Base-by-base conservation (phyloP, 2,113 vertebrate species). In the Caranx melampygus region DNA sequence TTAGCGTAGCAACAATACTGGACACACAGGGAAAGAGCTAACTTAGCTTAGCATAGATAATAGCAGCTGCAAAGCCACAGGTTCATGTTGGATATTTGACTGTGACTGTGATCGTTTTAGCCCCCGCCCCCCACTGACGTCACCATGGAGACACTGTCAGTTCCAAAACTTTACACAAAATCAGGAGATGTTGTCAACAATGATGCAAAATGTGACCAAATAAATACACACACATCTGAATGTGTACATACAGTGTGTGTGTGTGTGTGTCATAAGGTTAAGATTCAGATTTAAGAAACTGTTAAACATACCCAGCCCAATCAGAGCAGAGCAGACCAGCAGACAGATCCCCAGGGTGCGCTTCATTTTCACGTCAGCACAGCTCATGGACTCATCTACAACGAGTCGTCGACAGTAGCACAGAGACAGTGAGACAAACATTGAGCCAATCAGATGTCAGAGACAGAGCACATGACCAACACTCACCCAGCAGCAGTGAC, bases 351-450 rank as follows among this genome's bases (percentile, higher is more conserved):
- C 59, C 76, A 89, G 59, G 61, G 75, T 80, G 79, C 73, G 42
- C 65, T 86, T 89, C 91, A 91, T 91, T 77, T 92, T 86, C n/a
- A 73, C 51, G 55, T 81, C 71, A 3, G 52, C 21, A 21, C 72
- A 60, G 79, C 68, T 81, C 61, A 67, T 49, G 78, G 26, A 2
- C 57, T 66, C 75, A 68, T 77, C 82, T 85, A 75, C 18, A 76
- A 18, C 57, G 68, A 52, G 31, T 18, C 31, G 72, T 21, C 37
- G 35, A 70, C 31, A 51, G n/a, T 33, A 68, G 64, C 55, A 42
- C n/a, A 6, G 3, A 60, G 14, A 59, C 1, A 3, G 18, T 16
- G 63, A 76, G 74, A 67, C 40, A 76, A 31, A 67, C 62, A 31
- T 1, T 8, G 26, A 1, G 26, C 26, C 12, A 33, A 63, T 26